Conservation (phyloP, 2,888 invertebrate genomes). For the Amiota communis region DNA sequence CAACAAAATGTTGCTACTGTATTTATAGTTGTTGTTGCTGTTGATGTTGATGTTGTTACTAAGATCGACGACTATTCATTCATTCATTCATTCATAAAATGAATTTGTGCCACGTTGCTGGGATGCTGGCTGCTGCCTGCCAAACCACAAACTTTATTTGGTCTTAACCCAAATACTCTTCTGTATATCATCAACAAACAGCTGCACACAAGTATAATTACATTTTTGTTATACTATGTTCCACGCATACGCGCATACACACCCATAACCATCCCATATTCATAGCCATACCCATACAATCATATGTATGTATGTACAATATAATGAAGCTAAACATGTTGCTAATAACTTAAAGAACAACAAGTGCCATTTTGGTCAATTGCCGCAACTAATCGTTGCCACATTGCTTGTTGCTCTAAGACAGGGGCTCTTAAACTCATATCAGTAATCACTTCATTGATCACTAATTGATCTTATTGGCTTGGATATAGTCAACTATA, state of each 20-base stretch:
- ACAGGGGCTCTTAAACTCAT: no score
- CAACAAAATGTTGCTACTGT: no score
- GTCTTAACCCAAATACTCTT: slow-evolving; percentile 65
- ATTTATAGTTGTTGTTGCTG: no score
- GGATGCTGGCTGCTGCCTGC: slow-evolving; percentile 37
- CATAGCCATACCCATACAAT: neutral
- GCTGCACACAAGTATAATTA: slow-evolving; percentile 37
- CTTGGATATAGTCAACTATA: no score
- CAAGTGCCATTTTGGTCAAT: slow-evolving; percentile 65
- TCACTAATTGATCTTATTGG: no score
- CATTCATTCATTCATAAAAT: slow-evolving; percentile 58
- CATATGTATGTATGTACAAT: neutral
- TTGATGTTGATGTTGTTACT: neutral
- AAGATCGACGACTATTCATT: slow-evolving; percentile 7
- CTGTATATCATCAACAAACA: slow-evolving; percentile 37
- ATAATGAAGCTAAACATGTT: slow-evolving; percentile 49
- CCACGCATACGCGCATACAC: slow-evolving; percentile 4
- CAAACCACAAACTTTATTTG: slow-evolving; percentile 60
- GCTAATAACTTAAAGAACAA: slow-evolving; percentile 61
- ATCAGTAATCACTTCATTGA: no score
- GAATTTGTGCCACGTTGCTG: slow-evolving; percentile 55
- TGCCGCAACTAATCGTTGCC: slow-evolving; percentile 61
- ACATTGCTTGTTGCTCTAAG: slow-evolving; percentile 17
- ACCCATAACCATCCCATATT: neutral
- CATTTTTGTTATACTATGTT: neutral